Conservation (phyloP, 2,888 invertebrate genomes). For the Volucella inflata region DNA sequence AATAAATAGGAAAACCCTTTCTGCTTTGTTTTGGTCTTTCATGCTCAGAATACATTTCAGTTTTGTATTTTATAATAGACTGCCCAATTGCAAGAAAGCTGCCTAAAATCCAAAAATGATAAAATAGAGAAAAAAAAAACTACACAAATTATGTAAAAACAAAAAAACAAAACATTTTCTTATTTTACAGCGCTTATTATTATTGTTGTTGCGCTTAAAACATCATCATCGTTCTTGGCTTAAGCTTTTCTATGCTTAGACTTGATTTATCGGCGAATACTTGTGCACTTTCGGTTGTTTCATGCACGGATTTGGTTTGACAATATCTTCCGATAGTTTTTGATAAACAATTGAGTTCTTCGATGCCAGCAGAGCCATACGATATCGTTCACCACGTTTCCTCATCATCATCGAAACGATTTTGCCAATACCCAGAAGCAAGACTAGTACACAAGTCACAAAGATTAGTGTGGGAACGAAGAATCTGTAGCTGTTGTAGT, state of each 20-base stretch:
- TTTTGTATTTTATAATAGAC: constrained; percentile 35
- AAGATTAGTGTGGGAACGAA: constrained; percentile 86
- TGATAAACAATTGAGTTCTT: constrained; percentile 88
- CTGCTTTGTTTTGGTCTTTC: constrained; percentile 25
- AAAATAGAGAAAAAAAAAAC: constrained; percentile 36
- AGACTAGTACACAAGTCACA: constrained; percentile 85
- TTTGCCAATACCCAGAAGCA: constrained; percentile 85
- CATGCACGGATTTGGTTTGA: constrained; percentile 85
- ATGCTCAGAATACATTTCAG: constrained; percentile 13
- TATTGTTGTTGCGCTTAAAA: constrained; percentile 66
- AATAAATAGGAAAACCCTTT: constrained; percentile 52
- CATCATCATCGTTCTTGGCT: constrained; percentile 41
- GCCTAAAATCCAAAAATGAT: constrained; percentile 31
- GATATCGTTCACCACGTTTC: constrained; percentile 84
- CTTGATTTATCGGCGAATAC: constrained; percentile 86
- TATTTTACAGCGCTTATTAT: constrained; percentile 64
- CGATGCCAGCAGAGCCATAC: constrained; percentile 82
- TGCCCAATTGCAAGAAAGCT: constrained; percentile 33
- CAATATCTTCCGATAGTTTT: constrained; percentile 90
- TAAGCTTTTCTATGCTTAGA: constrained; percentile 78
- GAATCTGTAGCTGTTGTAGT: constrained; percentile 84
- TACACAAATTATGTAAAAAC: constrained; percentile 44
- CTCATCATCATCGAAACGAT: constrained; percentile 85
- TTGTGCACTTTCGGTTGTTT: constrained; percentile 88
- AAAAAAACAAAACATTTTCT: constrained; percentile 36